Evolutionary conservation across 1,140 invertebrate genomes (phyloP).

Genomic region (Bombus terrestris): DNA sequence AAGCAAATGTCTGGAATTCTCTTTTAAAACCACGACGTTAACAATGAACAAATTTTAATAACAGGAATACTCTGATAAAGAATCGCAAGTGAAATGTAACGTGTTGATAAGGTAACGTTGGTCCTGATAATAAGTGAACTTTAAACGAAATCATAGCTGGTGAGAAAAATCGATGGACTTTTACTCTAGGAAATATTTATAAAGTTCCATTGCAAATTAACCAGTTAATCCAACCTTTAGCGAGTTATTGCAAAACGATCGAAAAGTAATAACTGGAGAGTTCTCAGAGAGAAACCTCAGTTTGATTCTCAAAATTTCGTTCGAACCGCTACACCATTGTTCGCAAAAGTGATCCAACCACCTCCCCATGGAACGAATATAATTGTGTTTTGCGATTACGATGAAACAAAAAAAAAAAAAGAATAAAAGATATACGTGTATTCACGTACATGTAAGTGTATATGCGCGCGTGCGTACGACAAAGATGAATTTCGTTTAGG

Average conservation of each 20-base stretch:
- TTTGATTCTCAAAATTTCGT: background rate
- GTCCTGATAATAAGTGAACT: too few relatives aligned
- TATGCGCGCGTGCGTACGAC: slow-evolving; percentile 30
- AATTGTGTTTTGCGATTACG: slow-evolving; percentile 9
- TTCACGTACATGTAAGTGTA: slow-evolving; percentile 26
- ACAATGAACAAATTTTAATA: too few relatives aligned
- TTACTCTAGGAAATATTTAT: too few relatives aligned
- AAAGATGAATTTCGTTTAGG: slow-evolving; percentile 46
- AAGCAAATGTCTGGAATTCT: too few relatives aligned
- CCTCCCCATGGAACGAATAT: background rate
- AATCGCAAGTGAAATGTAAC: too few relatives aligned
- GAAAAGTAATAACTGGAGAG: background rate
- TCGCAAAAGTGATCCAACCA: slow-evolving; percentile 20
- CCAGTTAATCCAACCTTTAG: background rate
- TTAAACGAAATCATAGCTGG: too few relatives aligned
- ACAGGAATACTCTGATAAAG: too few relatives aligned
- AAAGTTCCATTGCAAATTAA: background rate
- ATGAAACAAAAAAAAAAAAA: background rate
- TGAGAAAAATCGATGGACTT: too few relatives aligned
- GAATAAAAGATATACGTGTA: background rate
- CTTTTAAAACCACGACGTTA: too few relatives aligned
- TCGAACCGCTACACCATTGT: slow-evolving; percentile 37
- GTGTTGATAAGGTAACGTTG: too few relatives aligned
- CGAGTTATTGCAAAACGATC: background rate
- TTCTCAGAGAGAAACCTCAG: background rate